Conservation (phyloP, 2,888 invertebrate species). For the Bellardia pandia region DNA sequence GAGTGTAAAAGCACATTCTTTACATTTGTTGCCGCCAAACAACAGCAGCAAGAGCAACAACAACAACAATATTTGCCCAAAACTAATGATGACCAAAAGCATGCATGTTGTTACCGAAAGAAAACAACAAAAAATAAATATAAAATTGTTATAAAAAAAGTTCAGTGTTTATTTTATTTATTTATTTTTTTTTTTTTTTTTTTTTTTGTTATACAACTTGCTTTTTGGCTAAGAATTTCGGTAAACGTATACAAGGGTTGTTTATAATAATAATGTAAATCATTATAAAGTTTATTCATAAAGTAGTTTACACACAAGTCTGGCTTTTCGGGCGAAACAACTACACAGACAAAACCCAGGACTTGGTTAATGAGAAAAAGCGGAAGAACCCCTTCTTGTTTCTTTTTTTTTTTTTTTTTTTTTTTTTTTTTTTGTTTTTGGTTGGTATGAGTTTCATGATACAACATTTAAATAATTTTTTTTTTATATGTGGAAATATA, state of each 20-base stretch:
- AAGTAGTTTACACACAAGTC: constrained; percentile 26
- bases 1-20: constrained; percentile 36
- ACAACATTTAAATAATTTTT: constrained; percentile 53
- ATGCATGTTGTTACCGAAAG: constrained; percentile 29
- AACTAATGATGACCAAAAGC: constrained; percentile 13
- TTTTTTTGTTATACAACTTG: background rate
- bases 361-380: constrained; percentile 48
- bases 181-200: too few relatives aligned
- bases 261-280: constrained; percentile 51
- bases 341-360: background rate
- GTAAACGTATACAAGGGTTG: constrained; percentile 42
- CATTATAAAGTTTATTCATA: constrained; percentile 57
- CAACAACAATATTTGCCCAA: constrained; percentile 16
- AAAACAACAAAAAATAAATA: background rate
- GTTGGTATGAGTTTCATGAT: constrained; percentile 26
- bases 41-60: background rate
- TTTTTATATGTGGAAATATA: constrained; percentile 31
- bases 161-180: constrained; percentile 27
- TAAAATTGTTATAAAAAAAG: constrained; percentile 27
- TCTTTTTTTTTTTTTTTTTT: constrained; percentile 2
- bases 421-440: background rate
- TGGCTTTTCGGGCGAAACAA: background rate
- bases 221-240: constrained; percentile 15
- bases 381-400: constrained; percentile 39
- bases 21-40: constrained; percentile 51